Conservation (phyloP, 2,888 invertebrate species). For the Drosophila colorata region DNA sequence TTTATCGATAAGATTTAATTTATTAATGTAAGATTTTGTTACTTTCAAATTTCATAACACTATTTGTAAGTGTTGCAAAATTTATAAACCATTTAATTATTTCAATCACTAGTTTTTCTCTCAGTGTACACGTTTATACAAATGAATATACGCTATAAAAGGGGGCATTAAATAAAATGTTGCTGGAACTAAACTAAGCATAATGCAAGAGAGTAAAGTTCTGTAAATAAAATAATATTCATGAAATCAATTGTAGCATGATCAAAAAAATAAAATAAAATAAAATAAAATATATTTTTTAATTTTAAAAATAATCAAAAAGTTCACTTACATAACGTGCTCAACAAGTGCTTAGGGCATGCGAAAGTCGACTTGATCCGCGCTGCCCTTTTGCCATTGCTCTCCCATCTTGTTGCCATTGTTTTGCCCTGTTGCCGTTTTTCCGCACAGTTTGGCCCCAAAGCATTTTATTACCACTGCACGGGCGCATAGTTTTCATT, state of each 20-base stretch:
- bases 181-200: neutral
- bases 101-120: neutral
- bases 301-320: too few relatives aligned
- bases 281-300: too few relatives aligned
- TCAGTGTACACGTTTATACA: neutral
- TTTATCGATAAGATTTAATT: too few relatives aligned
- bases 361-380: conserved; percentile 22
- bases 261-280: too few relatives aligned
- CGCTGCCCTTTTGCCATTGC: conserved; percentile 5
- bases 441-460: conserved; percentile 64
- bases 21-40: too few relatives aligned
- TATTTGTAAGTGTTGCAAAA: too few relatives aligned
- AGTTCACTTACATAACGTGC: too few relatives aligned
- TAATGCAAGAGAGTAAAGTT: too few relatives aligned
- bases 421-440: conserved; percentile 73
- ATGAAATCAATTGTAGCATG: too few relatives aligned
- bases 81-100: too few relatives aligned
- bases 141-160: conserved; percentile 8
- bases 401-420: conserved; percentile 38
- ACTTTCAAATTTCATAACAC: too few relatives aligned
- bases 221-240: too few relatives aligned
- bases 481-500: conserved; percentile 60
- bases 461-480: conserved; percentile 70
- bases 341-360: conserved; percentile 13
- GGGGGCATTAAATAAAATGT: neutral